A percentile compares a stretch with the other conserved stretches of the same genome.
Evolutionary conservation across 2,797 vertebrate genomes (phyloP).

Genomic region (Neopelma chrysocephalum): DNA sequence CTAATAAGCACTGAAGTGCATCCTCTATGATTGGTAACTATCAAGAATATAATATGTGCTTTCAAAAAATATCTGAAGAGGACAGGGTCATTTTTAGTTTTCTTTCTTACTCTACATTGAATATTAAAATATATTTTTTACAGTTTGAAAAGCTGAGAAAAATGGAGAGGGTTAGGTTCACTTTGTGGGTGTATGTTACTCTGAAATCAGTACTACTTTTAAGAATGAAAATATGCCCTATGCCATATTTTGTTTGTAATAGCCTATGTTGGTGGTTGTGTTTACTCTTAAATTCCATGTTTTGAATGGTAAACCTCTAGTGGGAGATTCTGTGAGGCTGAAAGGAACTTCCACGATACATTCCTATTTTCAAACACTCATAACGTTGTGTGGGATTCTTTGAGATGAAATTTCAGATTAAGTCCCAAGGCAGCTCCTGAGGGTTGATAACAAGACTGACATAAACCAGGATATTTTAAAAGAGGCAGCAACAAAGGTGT

Average conservation of each 20-base stretch:
- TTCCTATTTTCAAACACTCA: neutral
- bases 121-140: neutral
- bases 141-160: neutral
- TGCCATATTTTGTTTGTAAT: neutral
- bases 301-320: neutral
- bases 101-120: neutral
- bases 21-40: neutral
- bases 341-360: neutral
- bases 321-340: neutral
- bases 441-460: neutral
- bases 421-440: neutral
- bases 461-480: neutral
- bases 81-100: neutral
- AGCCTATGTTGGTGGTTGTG: neutral
- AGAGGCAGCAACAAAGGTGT: neutral
- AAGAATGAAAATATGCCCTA: neutral
- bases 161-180: neutral
- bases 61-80: neutral
- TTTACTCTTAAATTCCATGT: neutral
- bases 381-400: neutral
- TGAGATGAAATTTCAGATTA: neutral
- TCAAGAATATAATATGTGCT: neutral
- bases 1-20: neutral
- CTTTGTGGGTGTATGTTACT: neutral
- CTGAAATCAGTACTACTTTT: neutral